Evolutionary conservation across 2,797 vertebrate genomes (phyloP), one percentile per base, ranked within the genome.

Genomic region (Borostomias antarcticus): DNA sequence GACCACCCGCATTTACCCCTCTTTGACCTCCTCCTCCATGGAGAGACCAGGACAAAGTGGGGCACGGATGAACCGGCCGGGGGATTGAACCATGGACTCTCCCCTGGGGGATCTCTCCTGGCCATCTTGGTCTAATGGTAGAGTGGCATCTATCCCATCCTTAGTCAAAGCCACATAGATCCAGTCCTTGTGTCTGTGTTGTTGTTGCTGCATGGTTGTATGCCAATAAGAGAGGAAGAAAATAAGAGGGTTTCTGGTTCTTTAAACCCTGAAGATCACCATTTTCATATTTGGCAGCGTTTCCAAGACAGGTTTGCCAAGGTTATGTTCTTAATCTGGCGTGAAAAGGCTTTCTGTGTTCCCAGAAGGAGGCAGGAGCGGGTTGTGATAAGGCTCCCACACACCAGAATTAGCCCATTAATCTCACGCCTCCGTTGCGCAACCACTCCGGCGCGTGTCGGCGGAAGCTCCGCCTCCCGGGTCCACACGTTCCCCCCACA

Each of bases 371-470:
- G 48, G 58, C 56, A 74, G 83, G 77, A 70, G 65, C 65, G 74
- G 80, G 74, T 79, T 82, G 80, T 25, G 73, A 80, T 32, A 30
- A 61, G 74, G 82, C 82, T 78, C 82, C 81, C 81, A 83, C 80
- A 25, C 70, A 74, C 68, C 60, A 32, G 69, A 64, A 70, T 81
- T 64, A 73, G 75, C 80, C 78, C 64, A 77, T 87, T 65, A 54
- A 37, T n/a, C 6, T 3, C 7, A 17, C 37, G 29, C 26, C 29
- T 43, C 26, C 29, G 33, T 43, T 48, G 19, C n/a, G n/a, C n/a
- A n/a, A 52, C 45, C 19, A 74, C 62, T 58, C 58, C 40, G 37
- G 26, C 40, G 0, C 25, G 47, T 25, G 28, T 5, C n/a, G 43
- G 9, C 4, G 11, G 37, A 9, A 4, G 45, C 47, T 28, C 6